Base-by-base conservation (phyloP, 2,113 vertebrate species). In the Cyanocitta stelleri region DNA sequence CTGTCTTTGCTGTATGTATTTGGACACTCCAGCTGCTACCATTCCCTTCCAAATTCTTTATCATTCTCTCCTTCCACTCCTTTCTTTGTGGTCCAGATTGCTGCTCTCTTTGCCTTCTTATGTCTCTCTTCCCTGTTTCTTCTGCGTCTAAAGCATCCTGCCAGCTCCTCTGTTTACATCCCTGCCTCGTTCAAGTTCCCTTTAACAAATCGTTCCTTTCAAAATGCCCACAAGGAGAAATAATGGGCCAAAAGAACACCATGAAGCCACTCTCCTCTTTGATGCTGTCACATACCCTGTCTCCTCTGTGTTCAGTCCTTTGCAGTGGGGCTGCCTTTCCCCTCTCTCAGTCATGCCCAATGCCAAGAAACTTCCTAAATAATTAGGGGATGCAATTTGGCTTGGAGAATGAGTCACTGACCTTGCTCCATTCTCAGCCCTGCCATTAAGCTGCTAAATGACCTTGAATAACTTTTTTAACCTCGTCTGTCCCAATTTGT, bases 381-480 rank as follows among this genome's bases (percentile, higher is more conserved):
- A 80, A 84, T 93, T 96, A 92, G 63, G 29, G 52, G 66, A 92
- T 63, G 56, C 1, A 0, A 35, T 80, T 76, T 43, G 26, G 23
- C 51, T 62, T 71, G 72, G 64, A 86, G 59, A 90, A 69, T 26
- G 86, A 80, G 48, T 75, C 76, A 54, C 32, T 93, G 90, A 93
- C 88, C 73, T 85, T 59, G 33, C 51, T 83, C 51, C 67, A 51
- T 11, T 71, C 79, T 88, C 17, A 16, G 79, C 20, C 64, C 58
- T 90, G 55, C 55, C 79, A 89, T 94, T 93, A 90, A 77, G 66
- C 61, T 89, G 86, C 43, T 86, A 92, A 93, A 84, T 96, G 90
- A 96, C 89, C 95, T 92, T 56, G 62, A 92, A 90, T 79, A 91
- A 95, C 56, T 16, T 68, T 73, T 85, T 81, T 87, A 90, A 94